A percentile compares a stretch with the other conserved stretches of the same genome.
These are phyloP conservation scores for Liasis olivaceus DNA, from an alignment of 2,797 vertebrate genomes.

Conservation along the genomic window DNA sequence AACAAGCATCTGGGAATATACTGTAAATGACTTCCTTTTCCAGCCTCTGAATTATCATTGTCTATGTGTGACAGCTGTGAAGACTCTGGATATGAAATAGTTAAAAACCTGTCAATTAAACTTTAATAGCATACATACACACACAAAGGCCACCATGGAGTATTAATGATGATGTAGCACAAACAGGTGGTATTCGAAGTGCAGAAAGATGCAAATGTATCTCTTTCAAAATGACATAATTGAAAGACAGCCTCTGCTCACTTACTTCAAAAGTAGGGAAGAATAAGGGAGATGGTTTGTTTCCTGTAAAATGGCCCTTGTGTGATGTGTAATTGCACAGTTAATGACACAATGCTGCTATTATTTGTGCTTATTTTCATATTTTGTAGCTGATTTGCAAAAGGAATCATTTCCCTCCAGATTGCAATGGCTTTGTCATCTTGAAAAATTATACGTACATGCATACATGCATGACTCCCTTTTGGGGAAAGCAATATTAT, in stretches of 20 bases:
- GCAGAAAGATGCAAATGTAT: constrained; percentile 22
- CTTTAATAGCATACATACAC: constrained; percentile 2
- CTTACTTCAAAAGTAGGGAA: constrained; percentile 7
- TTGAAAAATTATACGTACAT: background rate
- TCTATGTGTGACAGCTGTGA: constrained; percentile 30
- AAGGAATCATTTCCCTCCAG: background rate
- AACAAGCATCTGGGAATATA: background rate
- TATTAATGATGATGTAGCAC: constrained; percentile 22
- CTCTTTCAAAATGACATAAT: constrained; percentile 7
- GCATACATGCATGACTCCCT: background rate
- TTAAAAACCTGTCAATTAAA: constrained; percentile 44
- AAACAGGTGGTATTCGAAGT: constrained; percentile 7
- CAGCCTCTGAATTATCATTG: constrained; percentile 16
- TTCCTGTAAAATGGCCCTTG: constrained; percentile 31
- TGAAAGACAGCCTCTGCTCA: background rate
- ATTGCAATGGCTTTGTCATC: background rate
- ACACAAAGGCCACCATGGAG: background rate
- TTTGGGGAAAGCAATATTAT: background rate
- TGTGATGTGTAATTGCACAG: constrained; percentile 32
- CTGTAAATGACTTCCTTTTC: constrained; percentile 30
- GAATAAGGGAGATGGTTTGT: constrained; percentile 23
- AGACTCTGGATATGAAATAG: constrained; percentile 34
- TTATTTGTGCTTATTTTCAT: constrained; percentile 33
- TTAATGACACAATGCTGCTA: constrained; percentile 33
- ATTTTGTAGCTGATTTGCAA: constrained; percentile 3